phyloP scores from a whole-genome alignment of 2,113 vertebrate genomes.

The Carlito syrichta region DNA sequence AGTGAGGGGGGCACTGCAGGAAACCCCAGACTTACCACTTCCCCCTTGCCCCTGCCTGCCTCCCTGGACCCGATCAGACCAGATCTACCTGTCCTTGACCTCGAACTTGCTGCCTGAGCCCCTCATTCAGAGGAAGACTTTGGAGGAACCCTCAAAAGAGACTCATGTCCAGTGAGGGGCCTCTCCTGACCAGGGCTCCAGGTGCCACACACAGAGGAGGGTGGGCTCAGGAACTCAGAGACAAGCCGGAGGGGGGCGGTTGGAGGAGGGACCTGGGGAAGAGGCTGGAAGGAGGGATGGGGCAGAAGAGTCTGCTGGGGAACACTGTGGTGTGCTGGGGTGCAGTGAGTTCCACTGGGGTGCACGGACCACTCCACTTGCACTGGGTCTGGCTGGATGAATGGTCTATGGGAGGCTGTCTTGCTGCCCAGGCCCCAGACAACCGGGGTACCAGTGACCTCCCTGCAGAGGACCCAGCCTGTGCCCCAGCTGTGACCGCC shows the following conservation, averaged over 20 bases:
- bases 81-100: not conserved
- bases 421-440: too few relatives aligned
- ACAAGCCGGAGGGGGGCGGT: not conserved
- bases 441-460: too few relatives aligned
- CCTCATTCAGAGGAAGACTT: not conserved
- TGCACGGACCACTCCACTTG: too few relatives aligned
- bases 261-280: too few relatives aligned
- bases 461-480: too few relatives aligned
- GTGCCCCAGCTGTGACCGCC: not conserved
- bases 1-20: not conserved
- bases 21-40: not conserved
- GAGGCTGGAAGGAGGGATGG: too few relatives aligned
- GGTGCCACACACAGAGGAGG: not conserved
- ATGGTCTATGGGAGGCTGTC: not conserved
- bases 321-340: accelerated
- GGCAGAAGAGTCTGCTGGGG: too few relatives aligned
- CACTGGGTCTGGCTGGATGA: too few relatives aligned
- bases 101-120: not conserved
- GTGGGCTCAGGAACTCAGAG: too few relatives aligned
- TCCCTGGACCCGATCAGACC: not conserved
- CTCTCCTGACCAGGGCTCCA: not conserved
- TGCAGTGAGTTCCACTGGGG: too few relatives aligned
- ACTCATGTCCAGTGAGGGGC: not conserved
- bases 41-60: not conserved
- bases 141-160: not conserved